phyloP scores from a whole-genome alignment of 2,888 invertebrate species.

The Scaeva pyrastri region DNA sequence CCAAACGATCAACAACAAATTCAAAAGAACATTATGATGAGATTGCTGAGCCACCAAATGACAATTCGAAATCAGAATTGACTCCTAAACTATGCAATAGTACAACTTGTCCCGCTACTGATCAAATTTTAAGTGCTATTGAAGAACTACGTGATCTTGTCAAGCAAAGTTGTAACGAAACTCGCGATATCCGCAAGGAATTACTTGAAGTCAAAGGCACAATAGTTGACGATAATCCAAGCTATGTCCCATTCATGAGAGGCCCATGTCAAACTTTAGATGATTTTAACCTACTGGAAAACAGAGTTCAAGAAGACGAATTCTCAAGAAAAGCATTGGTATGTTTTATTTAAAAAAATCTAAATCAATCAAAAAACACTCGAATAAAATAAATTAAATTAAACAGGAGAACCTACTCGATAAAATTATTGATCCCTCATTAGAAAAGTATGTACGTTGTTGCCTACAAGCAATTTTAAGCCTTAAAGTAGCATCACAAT shows the following conservation, averaged over 20 bases:
- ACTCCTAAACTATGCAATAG: neutral
- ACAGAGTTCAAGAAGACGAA: conserved; percentile 11
- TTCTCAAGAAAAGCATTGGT: neutral
- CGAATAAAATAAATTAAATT: neutral
- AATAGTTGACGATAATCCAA: neutral
- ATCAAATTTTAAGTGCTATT: conserved; percentile 1
- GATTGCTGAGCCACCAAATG: neutral
- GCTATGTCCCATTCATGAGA: conserved; percentile 1
- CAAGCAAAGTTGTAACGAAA: neutral
- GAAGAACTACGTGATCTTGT: conserved; percentile 5
- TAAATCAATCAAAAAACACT: neutral
- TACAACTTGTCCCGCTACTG: neutral
- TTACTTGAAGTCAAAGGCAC: neutral
- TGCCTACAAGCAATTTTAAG: neutral
- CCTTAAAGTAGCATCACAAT: neutral
- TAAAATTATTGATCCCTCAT: neutral
- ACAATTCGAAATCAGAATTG: neutral
- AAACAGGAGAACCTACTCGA: neutral
- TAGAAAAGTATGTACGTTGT: neutral
- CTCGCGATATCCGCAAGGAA: neutral
- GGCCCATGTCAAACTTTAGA: conserved; percentile 1
- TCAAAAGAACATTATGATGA: too few species aligned
- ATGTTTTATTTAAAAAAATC: neutral
- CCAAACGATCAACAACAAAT: neutral
- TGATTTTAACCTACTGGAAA: neutral